phyloP scores from a whole-genome alignment of 2,888 invertebrate genomes.

The Ischnus inquisitorius region DNA sequence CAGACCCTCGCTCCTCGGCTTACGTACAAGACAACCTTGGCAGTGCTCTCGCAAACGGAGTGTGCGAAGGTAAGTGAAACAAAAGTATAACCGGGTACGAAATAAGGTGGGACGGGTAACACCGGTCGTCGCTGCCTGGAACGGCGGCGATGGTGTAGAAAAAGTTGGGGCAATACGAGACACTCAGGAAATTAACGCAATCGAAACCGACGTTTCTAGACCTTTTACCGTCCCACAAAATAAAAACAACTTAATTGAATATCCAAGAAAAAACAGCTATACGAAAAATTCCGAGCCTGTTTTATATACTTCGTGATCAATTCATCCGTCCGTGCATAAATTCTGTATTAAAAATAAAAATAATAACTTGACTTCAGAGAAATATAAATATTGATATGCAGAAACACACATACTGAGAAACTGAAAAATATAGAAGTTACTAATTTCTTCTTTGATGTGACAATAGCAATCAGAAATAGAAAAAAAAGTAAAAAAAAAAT shows the following conservation, averaged over 20 bases:
- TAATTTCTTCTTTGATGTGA: too few species aligned
- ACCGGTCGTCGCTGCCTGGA: slow-evolving; percentile 23
- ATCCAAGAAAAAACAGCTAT: background rate
- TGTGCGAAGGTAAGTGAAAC: slow-evolving; percentile 52
- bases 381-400: too few species aligned
- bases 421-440: too few species aligned
- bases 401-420: too few species aligned
- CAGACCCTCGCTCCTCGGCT: slow-evolving; percentile 24
- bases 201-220: background rate
- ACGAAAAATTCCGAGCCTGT: background rate
- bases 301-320: too few species aligned
- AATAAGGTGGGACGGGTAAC: slow-evolving; percentile 12
- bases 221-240: background rate
- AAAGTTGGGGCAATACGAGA: slow-evolving; percentile 51
- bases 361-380: too few species aligned
- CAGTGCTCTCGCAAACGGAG: slow-evolving; percentile 57
- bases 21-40: slow-evolving; percentile 63
- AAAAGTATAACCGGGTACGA: slow-evolving; percentile 39
- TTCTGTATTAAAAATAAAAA: too few species aligned
- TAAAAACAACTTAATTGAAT: background rate
- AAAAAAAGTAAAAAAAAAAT: too few species aligned
- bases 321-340: too few species aligned
- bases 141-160: slow-evolving; percentile 39
- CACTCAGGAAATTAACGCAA: background rate
- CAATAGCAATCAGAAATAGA: background rate